These are phyloP conservation scores for Lethocerus indicus DNA, from an alignment of 1,140 invertebrate species.

Conservation along the genomic window DNA sequence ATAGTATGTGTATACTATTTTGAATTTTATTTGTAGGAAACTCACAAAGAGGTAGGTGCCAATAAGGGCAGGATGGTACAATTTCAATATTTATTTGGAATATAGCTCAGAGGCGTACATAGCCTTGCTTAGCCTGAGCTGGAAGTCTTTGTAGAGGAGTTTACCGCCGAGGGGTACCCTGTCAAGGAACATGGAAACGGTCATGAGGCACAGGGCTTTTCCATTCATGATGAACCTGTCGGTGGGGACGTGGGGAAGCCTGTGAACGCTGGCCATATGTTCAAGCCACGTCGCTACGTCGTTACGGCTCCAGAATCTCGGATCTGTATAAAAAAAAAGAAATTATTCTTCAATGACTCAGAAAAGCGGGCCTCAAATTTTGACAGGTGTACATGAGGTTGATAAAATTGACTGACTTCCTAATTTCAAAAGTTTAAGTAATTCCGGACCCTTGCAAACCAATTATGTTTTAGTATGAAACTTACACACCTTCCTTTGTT, in stretches of 20 bases:
- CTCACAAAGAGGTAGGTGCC: too few relatives aligned
- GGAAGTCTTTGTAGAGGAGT: slow-evolving; percentile 39
- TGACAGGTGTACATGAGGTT: too few relatives aligned
- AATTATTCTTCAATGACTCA: too few relatives aligned
- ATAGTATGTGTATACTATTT: too few relatives aligned
- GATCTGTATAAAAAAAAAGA: slow-evolving; percentile 37
- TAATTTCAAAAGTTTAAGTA: too few relatives aligned
- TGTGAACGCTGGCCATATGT: slow-evolving; percentile 36
- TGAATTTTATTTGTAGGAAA: too few relatives aligned
- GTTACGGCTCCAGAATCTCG: slow-evolving; percentile 43
- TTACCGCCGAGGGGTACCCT: slow-evolving; percentile 49
- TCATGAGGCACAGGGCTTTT: slow-evolving; percentile 58
- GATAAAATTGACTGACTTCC: too few relatives aligned
- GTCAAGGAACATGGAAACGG: slow-evolving; percentile 48
- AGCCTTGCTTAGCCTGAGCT: slow-evolving; percentile 26
- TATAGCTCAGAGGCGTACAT: slow-evolving; percentile 19
- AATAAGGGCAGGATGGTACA: neutral
- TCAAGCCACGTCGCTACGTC: slow-evolving; percentile 47
- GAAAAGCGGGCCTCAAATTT: too few relatives aligned
- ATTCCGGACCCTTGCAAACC: too few relatives aligned
- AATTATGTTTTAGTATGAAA: too few relatives aligned
- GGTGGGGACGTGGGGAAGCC: slow-evolving; percentile 31
- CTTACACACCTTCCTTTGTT: too few relatives aligned
- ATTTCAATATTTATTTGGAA: neutral
- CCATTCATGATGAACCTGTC: slow-evolving; percentile 60